Percentiles rank a stretch among this genome's conserved stretches.
These are phyloP conservation scores for Ophion ventricosus DNA, from an alignment of 2,888 invertebrate genomes.

Conservation along the genomic window DNA sequence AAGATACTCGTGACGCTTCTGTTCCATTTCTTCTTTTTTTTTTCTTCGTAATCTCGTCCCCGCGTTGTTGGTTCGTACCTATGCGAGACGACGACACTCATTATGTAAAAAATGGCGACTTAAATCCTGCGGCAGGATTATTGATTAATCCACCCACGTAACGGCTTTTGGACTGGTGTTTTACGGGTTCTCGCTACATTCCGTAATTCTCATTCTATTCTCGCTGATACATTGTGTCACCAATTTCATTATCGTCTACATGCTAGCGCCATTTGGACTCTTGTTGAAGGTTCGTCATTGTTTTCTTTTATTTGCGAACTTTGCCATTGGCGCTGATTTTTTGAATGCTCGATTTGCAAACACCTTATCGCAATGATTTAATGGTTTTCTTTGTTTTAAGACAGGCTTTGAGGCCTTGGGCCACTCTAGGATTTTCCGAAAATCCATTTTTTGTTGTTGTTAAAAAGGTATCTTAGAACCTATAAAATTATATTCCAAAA, in stretches of 20 bases:
- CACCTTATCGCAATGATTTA: background rate
- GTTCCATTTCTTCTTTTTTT: slow-evolving; percentile 1
- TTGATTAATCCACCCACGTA: slow-evolving; percentile 49
- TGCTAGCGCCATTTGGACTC: background rate
- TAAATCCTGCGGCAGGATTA: slow-evolving; percentile 60
- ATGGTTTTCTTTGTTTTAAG: background rate
- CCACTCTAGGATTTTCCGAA: no score
- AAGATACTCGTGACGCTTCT: slow-evolving; percentile 11
- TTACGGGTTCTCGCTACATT: background rate
- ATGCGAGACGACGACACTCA: background rate
- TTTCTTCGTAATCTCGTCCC: slow-evolving; percentile 1
- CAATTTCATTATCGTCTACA: background rate
- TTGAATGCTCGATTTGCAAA: background rate
- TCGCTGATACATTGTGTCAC: background rate
- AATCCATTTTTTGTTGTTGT: no score
- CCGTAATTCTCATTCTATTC: background rate
- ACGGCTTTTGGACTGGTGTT: background rate
- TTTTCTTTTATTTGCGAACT: background rate
- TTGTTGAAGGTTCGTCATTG: no score
- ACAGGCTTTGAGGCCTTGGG: background rate
- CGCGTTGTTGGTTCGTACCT: slow-evolving; percentile 3
- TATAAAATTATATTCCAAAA: no score
- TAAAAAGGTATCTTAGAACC: no score
- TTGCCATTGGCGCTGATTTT: background rate
- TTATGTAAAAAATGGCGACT: slow-evolving; percentile 34